Evolutionary conservation across 2,113 vertebrate species (phyloP), one percentile per base, ranked within the genome.

Genomic region (Gambusia holbrooki): DNA sequence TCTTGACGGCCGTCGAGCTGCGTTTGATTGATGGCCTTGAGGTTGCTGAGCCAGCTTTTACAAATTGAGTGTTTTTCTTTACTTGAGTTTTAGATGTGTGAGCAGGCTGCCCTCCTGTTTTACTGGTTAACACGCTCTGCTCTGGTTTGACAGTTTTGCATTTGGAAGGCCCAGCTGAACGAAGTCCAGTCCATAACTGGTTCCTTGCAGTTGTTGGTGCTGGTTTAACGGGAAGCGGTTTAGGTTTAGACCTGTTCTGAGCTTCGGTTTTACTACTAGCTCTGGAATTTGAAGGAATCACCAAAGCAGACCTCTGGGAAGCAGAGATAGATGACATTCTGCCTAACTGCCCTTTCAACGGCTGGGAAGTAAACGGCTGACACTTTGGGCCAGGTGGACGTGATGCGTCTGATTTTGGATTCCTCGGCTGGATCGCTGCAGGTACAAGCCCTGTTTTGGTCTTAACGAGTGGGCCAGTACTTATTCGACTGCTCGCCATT

Each of bases 381-480:
- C 22, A 14, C 33, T 42, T 11, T 25, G 58, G 3, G 35, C 45
- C 22, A 42, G 42, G 32, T 4, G 4, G 13, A 0, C 19, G 45
- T 11, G 45, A 29, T 5, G 12, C 0, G 4, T 2, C 37, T 42
- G 83, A 19, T 10, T 35, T 51, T 9, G 60, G 28, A 17, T n/a
- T 70, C 66, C 69, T 87, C 4, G 79, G 84, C 54, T 82, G 79
- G 3, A 48, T 82, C 33, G 84, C 71, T 3, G 91, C 82, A 66
- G 90, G 87, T 30, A 78, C 78, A 10, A 92, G 88, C 12, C 91
- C 88, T 0, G 89, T 91, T 84, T 73, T 91, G 0, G 92, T 90
- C 77, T 81, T 88, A n/a, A 89, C 80, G 10, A 87, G 13, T 0
- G 85, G 80, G 0, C 85, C 87, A 0, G 89, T 54, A 60, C 87